Percentiles rank a stretch among this genome's conserved stretches.
Evolutionary conservation across 1,140 invertebrate species (phyloP).

Genomic region (Tachypleus tridentatus): DNA sequence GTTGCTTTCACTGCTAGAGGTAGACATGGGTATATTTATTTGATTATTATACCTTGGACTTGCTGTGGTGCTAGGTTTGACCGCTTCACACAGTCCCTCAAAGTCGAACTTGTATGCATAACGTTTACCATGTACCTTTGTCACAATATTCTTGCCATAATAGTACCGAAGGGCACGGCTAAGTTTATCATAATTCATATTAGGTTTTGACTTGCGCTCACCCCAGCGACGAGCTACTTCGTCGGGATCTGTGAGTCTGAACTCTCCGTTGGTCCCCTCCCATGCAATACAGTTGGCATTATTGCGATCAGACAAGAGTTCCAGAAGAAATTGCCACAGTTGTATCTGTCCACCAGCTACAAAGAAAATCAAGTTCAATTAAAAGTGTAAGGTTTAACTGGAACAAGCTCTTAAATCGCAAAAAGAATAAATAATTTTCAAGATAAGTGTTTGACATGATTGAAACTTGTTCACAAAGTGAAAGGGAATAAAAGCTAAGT

Average conservation of each 20-base stretch:
- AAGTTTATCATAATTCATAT: constrained; percentile 51
- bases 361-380: too few relatives aligned
- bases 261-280: constrained; percentile 41
- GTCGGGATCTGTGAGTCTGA: constrained; percentile 46
- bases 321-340: constrained; percentile 92
- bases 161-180: constrained; percentile 46
- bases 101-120: constrained; percentile 44
- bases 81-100: constrained; percentile 26
- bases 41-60: too few relatives aligned
- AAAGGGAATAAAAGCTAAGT: too few relatives aligned
- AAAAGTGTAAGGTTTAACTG: too few relatives aligned
- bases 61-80: constrained; percentile 19
- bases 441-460: too few relatives aligned
- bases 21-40: too few relatives aligned
- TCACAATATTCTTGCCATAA: constrained; percentile 50
- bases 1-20: too few relatives aligned
- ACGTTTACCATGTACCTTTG: constrained; percentile 43
- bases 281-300: constrained; percentile 48
- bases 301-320: constrained; percentile 65
- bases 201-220: constrained; percentile 45
- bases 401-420: too few relatives aligned
- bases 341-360: constrained; percentile 81
- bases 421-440: too few relatives aligned
- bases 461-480: too few relatives aligned
- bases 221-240: constrained; percentile 48